Base-by-base conservation (phyloP, 2,888 invertebrate species). In the Opisthograptis luteolata region DNA sequence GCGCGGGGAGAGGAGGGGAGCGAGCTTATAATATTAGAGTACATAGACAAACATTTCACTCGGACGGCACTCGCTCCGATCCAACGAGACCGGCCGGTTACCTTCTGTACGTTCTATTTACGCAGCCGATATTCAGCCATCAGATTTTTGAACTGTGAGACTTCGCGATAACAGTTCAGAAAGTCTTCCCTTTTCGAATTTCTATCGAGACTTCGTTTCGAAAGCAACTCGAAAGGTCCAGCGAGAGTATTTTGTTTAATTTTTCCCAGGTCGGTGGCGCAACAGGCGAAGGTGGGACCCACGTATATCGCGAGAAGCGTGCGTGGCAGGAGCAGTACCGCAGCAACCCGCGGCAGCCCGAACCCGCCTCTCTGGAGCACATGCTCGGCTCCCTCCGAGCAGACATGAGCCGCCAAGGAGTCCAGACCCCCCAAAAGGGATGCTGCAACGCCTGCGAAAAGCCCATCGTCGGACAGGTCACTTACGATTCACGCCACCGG, bases 401-500 rank as follows among this genome's bases (percentile, higher is more conserved):
- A 81, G 98, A 99, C 92, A 98, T 99, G 98, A 97, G 96, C 91
- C 96, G 98, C 82, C 99, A 99, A 93, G 99, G 99, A 88, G 97
- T 99, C 60, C 98, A 96, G 85, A 99, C 99, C 59, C 98, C 98
- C 71, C 98, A 99, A 84, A 99, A 99, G 92, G 99, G 99, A 75
- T 98, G 98, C 92, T 99, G 99, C 94, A 98, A 94, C 81, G 98
- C 98, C 66, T 99, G 99, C 92, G 97, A 98, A 86, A 99, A 99
- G 78, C 98, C 99, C 62, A 99, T 99, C 87, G 98, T 99, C 55
- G 99, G 99, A 68, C 98, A 99, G 94, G 95, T 94, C 76, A 6
- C 14, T 27, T 35, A n/a, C 32, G 8, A 45, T 40, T 35, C 8
- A 3, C 10, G 1, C 9, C 15, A 9, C 5, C 9, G 10, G 3